phyloP scores from a whole-genome alignment of 2,888 invertebrate species.

The Drosophila falleni region DNA sequence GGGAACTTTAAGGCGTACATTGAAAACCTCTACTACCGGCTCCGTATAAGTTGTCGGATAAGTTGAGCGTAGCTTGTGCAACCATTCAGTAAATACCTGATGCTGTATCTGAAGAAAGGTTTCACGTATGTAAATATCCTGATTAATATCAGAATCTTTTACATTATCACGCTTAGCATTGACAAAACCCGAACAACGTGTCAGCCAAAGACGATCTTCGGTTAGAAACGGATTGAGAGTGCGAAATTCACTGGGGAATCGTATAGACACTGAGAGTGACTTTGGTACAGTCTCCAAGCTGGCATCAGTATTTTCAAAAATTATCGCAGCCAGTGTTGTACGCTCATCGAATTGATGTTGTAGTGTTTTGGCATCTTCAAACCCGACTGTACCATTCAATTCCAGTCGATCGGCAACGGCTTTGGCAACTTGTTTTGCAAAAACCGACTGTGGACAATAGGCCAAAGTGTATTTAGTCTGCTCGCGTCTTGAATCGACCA shows the following conservation, averaged over 20 bases:
- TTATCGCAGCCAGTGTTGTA: constrained; percentile 67
- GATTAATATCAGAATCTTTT: constrained; percentile 26
- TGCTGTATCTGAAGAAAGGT: constrained; percentile 81
- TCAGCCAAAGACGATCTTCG: constrained; percentile 73
- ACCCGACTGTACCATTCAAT: constrained; percentile 48
- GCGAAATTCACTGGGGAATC: constrained; percentile 78
- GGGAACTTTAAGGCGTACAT: constrained; percentile 47
- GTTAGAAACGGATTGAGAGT: constrained; percentile 57
- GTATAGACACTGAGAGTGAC: constrained; percentile 56
- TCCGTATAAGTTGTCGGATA: constrained; percentile 10
- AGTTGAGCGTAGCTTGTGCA: constrained; percentile 15
- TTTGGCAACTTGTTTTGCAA: constrained; percentile 33
- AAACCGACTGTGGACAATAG: constrained; percentile 54
- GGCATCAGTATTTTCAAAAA: constrained; percentile 35
- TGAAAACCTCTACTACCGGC: constrained; percentile 48
- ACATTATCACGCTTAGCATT: constrained; percentile 41
- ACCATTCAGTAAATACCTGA: constrained; percentile 71
- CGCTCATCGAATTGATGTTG: constrained; percentile 63
- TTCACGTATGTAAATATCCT: constrained; percentile 79
- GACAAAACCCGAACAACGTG: constrained; percentile 73
- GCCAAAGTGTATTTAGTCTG: constrained; percentile 58
- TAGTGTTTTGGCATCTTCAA: constrained; percentile 29
- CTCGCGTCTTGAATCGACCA: constrained; percentile 53
- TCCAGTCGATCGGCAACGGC: constrained; percentile 48
- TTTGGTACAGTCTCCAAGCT: constrained; percentile 25